A percentile compares a stretch with the other conserved stretches of the same genome.
Conservation (phyloP, 2,113 vertebrate genomes). For the Procavia capensis region DNA sequence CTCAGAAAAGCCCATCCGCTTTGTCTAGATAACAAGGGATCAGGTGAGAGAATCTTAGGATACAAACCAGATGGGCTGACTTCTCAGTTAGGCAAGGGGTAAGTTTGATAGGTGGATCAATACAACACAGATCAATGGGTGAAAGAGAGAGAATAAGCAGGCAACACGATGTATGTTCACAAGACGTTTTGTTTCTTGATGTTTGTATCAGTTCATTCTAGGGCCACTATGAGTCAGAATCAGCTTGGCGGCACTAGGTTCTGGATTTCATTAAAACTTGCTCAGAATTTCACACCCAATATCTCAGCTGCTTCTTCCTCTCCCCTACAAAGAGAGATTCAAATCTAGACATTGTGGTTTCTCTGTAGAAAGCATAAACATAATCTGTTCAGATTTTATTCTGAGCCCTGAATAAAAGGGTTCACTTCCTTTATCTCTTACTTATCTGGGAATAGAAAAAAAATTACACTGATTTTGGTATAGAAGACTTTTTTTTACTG, state of each 20-base stretch:
- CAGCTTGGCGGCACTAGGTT: too few species aligned
- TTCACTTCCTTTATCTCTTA: background rate
- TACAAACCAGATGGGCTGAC: background rate
- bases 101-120: background rate
- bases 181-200: background rate
- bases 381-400: background rate
- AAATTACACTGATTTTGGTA: background rate
- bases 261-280: too few species aligned
- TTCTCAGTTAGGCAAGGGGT: background rate
- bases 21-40: background rate
- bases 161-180: background rate
- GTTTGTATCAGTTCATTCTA: background rate
- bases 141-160: background rate
- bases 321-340: background rate
- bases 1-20: background rate
- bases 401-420: background rate
- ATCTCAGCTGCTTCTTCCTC: background rate
- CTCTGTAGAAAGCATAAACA: background rate
- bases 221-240: too few species aligned
- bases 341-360: background rate
- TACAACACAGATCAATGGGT: background rate
- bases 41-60: background rate
- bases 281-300: background rate
- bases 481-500: background rate
- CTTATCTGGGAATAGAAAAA: background rate